Evolutionary conservation across 2,888 invertebrate genomes (phyloP), one percentile per base, ranked within the genome.

Genomic region (Herminia tarsipennalis): DNA sequence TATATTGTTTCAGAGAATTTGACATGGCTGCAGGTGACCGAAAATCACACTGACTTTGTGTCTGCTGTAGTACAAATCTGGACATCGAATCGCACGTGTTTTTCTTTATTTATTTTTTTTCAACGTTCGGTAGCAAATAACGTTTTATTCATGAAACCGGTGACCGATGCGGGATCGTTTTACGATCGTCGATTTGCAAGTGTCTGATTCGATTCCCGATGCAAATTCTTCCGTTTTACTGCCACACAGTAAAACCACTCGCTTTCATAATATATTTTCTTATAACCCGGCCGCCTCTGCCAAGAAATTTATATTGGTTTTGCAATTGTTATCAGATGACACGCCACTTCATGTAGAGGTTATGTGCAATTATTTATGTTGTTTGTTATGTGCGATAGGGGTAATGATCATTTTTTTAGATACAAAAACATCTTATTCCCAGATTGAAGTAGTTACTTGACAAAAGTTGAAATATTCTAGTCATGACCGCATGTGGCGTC

Each of bases 161-260:
- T 81, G 81, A 83, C 83, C 77, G 74, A 60, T 57, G 73, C 67
- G 65, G 78, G 79, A 81, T 76, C 78, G 79, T 76, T 88, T 87
- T 87, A 88, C 87, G 87, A 86, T 75, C 76, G 74, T 80, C 78
- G 80, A 82, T 81, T 85, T 85, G 78, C 78, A 78, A 81, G 80
- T 80, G 78, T 78, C 78, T 75, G 72, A 75, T 84, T 82, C 81
- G 82, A 84, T 83, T 81, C 78, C 70, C 66, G 73, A 84, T 81
- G 81, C 81, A 88, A 86, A 85, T 84, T 73, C 77, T 65, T 68
- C 57, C 75, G 74, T 80, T 83, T 83, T 83, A 86, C 76, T 77
- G 74, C 78, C 73, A 66, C 73, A 78, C 80, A 77, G 71, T 86
- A 83, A 86, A 84, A 83, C 75, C 72, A 69, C 66, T 63, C 70